phyloP scores from a whole-genome alignment of 2,888 invertebrate species.

The Idaea dimidiata region DNA sequence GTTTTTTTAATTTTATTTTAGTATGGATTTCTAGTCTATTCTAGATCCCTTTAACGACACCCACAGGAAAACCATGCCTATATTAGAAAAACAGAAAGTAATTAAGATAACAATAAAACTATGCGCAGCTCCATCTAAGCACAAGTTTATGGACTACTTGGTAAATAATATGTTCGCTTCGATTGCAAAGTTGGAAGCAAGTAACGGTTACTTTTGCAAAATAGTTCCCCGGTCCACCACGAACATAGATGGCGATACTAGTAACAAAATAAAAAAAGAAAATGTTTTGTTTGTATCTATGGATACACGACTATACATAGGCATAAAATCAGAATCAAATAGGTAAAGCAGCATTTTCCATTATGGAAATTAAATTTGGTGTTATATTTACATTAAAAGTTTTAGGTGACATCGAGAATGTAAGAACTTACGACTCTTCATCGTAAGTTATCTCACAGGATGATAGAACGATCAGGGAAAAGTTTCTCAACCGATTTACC shows the following conservation, averaged over 20 bases:
- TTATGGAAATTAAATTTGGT: conserved; percentile 5
- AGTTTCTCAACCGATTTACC: conserved; percentile 61
- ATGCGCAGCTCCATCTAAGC: not conserved
- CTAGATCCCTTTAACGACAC: no score
- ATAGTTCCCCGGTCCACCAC: not conserved
- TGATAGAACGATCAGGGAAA: conserved; percentile 19
- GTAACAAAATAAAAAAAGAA: not conserved
- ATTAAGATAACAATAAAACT: not conserved
- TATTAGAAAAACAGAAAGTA: not conserved
- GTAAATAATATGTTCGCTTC: not conserved
- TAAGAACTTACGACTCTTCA: not conserved
- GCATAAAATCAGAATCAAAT: conserved; percentile 6
- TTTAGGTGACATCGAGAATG: not conserved
- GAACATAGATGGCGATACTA: conserved; percentile 7
- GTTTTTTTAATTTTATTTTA: no score
- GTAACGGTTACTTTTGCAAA: not conserved
- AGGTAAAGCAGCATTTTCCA: conserved; percentile 6
- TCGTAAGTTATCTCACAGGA: conserved; percentile 6
- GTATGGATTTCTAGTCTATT: no score
- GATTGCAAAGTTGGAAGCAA: not conserved
- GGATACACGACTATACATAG: conserved; percentile 3
- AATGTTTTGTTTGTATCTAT: not conserved
- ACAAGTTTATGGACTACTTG: not conserved
- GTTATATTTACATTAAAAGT: no score
- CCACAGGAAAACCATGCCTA: no score